phyloP scores from a whole-genome alignment of 2,797 vertebrate genomes.

The Tapirus indicus region DNA sequence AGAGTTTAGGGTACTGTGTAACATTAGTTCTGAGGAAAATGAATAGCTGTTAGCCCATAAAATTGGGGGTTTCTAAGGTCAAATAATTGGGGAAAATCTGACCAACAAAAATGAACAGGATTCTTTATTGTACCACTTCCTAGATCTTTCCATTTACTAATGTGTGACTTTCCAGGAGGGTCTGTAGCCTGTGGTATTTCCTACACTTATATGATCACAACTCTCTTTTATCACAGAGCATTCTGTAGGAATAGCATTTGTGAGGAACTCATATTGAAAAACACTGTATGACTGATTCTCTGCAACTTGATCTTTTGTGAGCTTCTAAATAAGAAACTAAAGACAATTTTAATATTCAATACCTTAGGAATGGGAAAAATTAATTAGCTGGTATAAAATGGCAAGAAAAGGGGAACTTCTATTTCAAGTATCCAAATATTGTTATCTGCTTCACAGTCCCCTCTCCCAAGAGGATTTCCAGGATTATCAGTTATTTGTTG shows the following conservation, averaged over 20 bases:
- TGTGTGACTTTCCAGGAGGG: background rate
- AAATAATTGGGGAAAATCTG: background rate
- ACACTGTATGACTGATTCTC: background rate
- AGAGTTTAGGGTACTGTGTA: background rate
- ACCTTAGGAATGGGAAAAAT: background rate
- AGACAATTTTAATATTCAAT: slow-evolving; percentile 24
- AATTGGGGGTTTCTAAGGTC: background rate
- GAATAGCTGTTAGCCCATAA: background rate
- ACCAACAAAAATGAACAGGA: background rate
- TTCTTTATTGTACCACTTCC: background rate
- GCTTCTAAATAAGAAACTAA: slow-evolving; percentile 31
- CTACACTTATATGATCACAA: background rate
- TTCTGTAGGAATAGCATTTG: background rate
- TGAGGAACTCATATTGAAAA: background rate
- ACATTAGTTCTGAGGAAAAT: background rate
- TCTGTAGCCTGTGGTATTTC: background rate
- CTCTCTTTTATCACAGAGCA: background rate
- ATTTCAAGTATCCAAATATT: slow-evolving; percentile 10
- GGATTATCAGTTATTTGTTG: background rate
- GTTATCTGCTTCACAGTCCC: background rate
- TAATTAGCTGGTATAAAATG: background rate
- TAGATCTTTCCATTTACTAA: background rate
- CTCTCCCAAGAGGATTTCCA: background rate
- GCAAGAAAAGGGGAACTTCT: background rate
- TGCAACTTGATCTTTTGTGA: background rate